Evolutionary conservation across 1,140 invertebrate genomes (phyloP), one percentile per base, ranked within the genome.

Genomic region (Drosophila lacteicornis): DNA sequence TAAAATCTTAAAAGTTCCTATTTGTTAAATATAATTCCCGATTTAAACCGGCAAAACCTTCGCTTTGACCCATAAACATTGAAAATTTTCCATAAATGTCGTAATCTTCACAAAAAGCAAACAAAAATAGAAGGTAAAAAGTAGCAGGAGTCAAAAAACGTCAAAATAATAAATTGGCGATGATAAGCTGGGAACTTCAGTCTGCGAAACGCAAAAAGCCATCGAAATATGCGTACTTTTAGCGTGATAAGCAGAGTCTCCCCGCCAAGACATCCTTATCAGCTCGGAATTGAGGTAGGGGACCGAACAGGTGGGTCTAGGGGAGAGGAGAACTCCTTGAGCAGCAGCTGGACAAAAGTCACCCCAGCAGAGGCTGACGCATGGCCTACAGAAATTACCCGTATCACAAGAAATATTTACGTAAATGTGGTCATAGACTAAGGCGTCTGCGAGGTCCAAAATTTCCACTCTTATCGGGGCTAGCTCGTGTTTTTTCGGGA

Each of bases 81-180:
- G 25, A 59, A 75, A 86, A 86, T 46, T 88, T 86, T 88, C 83
- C 83, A 83, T 74, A 61, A 46, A 79, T 80, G 79, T 83, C 56
- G 27, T 75, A 80, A 86, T 87, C 80, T 75, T 57, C 53, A 25
- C n/a, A 8, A 27, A 47, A 40, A 49, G 38, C 25, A 30, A 42
- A 38, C 43, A 58, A 50, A 22, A 17, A 50, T 36, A 53, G 7
- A 33, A 51, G 27, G 40, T n/a, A 51, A 43, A 33, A 60, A 22
- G 33, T 38, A 43, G 27, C 66, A 36, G 6, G 4, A 58, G 53
- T n/a, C 43, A 11, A 55, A 67, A 62, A 53, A 33, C 42, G 45
- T 59, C 25, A 49, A 57, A 57, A 63, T 46, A 46, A 22, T 38
- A 59, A 49, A 56, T 25, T 57, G 33, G 42, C 55, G 55, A 61